Conservation (phyloP, 2,888 invertebrate genomes). For the Margaritifera margaritifera region DNA sequence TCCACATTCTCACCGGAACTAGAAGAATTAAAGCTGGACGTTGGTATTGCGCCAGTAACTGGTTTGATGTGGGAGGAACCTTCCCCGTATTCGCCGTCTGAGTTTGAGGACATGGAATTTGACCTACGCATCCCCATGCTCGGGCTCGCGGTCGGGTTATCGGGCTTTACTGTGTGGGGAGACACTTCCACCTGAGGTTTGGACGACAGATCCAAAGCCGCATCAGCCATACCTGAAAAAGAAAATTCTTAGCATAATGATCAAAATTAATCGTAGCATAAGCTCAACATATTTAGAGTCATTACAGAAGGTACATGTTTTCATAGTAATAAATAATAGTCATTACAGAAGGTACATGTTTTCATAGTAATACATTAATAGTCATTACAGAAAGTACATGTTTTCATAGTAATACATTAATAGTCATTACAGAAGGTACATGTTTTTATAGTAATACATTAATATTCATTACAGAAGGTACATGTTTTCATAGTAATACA, state of each 20-base stretch:
- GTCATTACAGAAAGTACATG: too few relatives aligned
- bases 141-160: slow-evolving; percentile 20
- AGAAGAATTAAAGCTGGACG: slow-evolving; percentile 24
- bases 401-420: too few relatives aligned
- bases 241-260: background rate
- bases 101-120: slow-evolving; percentile 16
- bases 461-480: too few relatives aligned
- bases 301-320: too few relatives aligned
- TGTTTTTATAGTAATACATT: too few relatives aligned
- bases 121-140: slow-evolving; percentile 30
- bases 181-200: slow-evolving; percentile 31
- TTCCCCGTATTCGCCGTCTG: slow-evolving; percentile 43
- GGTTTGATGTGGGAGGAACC: slow-evolving; percentile 28
- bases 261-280: background rate
- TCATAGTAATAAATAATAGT: too few relatives aligned
- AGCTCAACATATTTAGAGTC: background rate
- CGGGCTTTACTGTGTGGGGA: slow-evolving; percentile 4
- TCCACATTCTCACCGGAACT: slow-evolving; percentile 17
- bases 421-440: too few relatives aligned
- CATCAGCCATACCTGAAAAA: slow-evolving; percentile 42
- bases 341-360: too few relatives aligned
- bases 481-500: too few relatives aligned
- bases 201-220: slow-evolving; percentile 50
- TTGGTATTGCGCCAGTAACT: slow-evolving; percentile 32
- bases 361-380: too few relatives aligned